Evolutionary conservation across 2,888 invertebrate species (phyloP).

Genomic region (Thymelicus sylvestris): DNA sequence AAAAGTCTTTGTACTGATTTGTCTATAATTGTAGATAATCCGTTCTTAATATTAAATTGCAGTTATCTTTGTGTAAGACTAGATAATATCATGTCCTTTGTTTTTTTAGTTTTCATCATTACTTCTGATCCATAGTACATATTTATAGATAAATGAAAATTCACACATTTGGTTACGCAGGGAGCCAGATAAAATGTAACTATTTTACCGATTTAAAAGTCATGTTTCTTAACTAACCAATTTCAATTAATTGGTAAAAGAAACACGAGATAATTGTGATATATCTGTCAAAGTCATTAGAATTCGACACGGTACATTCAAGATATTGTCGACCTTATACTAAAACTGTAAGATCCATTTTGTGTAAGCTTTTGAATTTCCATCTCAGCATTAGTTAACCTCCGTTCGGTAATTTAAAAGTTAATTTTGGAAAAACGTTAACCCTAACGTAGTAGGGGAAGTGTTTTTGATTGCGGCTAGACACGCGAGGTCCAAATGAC

Average conservation of each 20-base stretch:
- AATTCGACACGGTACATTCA: neutral
- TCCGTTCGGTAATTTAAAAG: conserved; percentile 19
- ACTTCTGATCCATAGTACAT: too few species aligned
- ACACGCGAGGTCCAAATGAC: conserved; percentile 24
- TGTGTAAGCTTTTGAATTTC: neutral
- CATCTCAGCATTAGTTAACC: conserved; percentile 1
- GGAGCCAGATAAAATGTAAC: neutral
- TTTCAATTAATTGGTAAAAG: conserved; percentile 22
- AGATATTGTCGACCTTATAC: neutral
- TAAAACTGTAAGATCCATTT: conserved; percentile 1
- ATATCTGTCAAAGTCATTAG: conserved; percentile 13
- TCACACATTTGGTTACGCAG: neutral
- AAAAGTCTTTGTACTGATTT: too few species aligned
- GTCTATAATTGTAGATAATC: too few species aligned
- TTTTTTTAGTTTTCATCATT: too few species aligned
- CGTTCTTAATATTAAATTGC: too few species aligned
- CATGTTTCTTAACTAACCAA: conserved; percentile 23
- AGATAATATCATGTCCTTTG: too few species aligned
- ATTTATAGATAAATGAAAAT: too few species aligned
- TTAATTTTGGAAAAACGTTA: conserved; percentile 20
- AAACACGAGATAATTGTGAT: conserved; percentile 17
- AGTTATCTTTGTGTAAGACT: too few species aligned
- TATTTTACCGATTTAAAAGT: conserved; percentile 10
- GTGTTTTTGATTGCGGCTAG: conserved; percentile 14
- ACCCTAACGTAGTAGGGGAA: conserved; percentile 15